phyloP scores from a whole-genome alignment of 2,113 vertebrate species.

The Pterophyllum scalare region DNA sequence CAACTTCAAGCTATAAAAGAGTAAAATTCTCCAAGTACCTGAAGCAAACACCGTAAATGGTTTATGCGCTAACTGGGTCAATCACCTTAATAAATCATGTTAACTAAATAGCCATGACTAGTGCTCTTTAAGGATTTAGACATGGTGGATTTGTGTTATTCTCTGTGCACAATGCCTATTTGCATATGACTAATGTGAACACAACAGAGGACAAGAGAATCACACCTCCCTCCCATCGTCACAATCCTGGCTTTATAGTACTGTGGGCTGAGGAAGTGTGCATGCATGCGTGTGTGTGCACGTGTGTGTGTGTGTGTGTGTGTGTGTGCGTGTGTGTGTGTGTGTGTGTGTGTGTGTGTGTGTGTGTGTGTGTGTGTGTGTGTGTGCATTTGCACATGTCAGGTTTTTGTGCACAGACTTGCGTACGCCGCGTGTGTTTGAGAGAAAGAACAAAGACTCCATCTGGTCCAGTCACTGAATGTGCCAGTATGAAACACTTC shows the following conservation, averaged over 20 bases:
- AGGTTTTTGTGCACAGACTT: conserved; percentile 21
- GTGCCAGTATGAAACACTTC: conserved; percentile 64
- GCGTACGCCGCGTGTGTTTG: conserved; percentile 18
- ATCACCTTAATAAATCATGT: conserved; percentile 75
- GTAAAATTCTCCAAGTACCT: conserved; percentile 24
- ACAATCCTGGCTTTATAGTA: conserved; percentile 63
- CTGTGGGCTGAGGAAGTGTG: conserved; percentile 32
- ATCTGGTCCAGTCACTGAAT: conserved; percentile 65
- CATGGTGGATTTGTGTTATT: conserved; percentile 78
- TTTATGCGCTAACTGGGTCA: conserved; percentile 65
- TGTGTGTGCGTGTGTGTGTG: neutral
- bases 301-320: conserved; percentile 3
- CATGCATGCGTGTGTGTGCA: neutral
- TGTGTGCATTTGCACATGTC: conserved; percentile 30
- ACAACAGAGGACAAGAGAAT: conserved; percentile 73
- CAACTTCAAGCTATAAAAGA: neutral
- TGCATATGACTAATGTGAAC: conserved; percentile 80
- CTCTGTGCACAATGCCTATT: conserved; percentile 71
- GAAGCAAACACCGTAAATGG: conserved; percentile 29
- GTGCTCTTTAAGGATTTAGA: conserved; percentile 72
- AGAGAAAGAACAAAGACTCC: conserved; percentile 71
- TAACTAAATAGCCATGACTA: conserved; percentile 69
- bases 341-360: neutral
- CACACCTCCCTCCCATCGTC: conserved; percentile 60
- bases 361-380: neutral